Percentiles rank a stretch among this genome's conserved stretches.
These are phyloP conservation scores for Lemur catta DNA, from an alignment of 2,797 vertebrate species.

Conservation along the genomic window DNA sequence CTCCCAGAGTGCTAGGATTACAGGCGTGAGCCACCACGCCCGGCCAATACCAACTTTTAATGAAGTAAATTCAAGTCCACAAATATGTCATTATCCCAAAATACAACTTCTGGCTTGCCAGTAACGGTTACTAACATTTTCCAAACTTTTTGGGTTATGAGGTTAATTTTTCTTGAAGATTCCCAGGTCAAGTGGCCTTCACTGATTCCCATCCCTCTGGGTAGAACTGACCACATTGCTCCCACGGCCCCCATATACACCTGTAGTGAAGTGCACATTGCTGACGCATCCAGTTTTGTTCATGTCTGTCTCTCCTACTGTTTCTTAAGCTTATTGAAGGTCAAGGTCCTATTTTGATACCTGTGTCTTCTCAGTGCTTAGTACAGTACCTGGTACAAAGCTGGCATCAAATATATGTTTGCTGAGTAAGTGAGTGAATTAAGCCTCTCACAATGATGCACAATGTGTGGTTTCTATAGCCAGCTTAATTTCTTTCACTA, in stretches of 20 bases:
- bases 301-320: neutral
- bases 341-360: neutral
- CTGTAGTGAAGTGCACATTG: neutral
- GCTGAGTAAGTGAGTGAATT: neutral
- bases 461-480: neutral
- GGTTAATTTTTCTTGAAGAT: neutral
- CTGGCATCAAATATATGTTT: neutral
- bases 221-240: neutral
- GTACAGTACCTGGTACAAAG: neutral
- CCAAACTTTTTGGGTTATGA: neutral
- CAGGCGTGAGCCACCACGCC: no score
- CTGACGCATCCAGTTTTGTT: neutral
- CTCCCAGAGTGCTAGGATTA: no score
- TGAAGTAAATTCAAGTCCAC: neutral
- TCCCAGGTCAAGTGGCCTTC: neutral
- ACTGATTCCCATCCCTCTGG: neutral
- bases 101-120: neutral
- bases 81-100: neutral
- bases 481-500: neutral
- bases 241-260: fast-evolving
- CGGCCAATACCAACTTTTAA: neutral
- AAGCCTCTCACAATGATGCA: neutral
- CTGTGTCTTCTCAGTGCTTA: neutral
- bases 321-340: neutral
- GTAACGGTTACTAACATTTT: neutral